phyloP scores from a whole-genome alignment of 1,140 invertebrate genomes.

The Charaxes varanes region DNA sequence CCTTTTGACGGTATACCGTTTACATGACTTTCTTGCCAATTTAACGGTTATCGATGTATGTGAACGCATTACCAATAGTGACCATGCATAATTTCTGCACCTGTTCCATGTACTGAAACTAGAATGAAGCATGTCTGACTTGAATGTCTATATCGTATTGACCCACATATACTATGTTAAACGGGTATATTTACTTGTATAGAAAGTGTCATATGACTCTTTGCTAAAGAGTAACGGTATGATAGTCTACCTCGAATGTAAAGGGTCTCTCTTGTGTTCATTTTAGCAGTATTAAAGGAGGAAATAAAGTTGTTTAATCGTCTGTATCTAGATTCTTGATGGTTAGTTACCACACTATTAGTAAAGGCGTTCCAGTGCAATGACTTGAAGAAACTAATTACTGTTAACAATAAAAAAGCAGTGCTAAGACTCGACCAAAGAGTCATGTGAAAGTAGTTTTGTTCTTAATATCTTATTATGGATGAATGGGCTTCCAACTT shows the following conservation, averaged over 20 bases:
- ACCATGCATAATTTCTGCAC: slow-evolving; percentile 3
- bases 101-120: slow-evolving; percentile 17
- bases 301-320: too few relatives aligned
- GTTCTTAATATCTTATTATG: slow-evolving; percentile 18
- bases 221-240: too few relatives aligned
- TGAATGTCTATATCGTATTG: slow-evolving; percentile 15
- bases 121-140: slow-evolving; percentile 6
- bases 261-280: too few relatives aligned
- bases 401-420: too few relatives aligned
- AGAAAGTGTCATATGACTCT: slow-evolving; percentile 6
- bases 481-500: slow-evolving; percentile 8
- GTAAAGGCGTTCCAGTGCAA: too few relatives aligned
- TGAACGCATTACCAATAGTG: slow-evolving; percentile 29
- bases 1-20: slow-evolving; percentile 37
- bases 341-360: too few relatives aligned
- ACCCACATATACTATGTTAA: slow-evolving; percentile 16
- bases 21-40: slow-evolving; percentile 31
- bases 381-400: too few relatives aligned
- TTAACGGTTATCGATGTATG: slow-evolving; percentile 29
- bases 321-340: too few relatives aligned
- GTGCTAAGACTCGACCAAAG: too few relatives aligned
- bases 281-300: too few relatives aligned
- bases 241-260: too few relatives aligned
- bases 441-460: slow-evolving; percentile 17
- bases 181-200: slow-evolving; percentile 9